Base-by-base conservation (phyloP, 2,888 invertebrate genomes). In the Eristalinus aeneus region DNA sequence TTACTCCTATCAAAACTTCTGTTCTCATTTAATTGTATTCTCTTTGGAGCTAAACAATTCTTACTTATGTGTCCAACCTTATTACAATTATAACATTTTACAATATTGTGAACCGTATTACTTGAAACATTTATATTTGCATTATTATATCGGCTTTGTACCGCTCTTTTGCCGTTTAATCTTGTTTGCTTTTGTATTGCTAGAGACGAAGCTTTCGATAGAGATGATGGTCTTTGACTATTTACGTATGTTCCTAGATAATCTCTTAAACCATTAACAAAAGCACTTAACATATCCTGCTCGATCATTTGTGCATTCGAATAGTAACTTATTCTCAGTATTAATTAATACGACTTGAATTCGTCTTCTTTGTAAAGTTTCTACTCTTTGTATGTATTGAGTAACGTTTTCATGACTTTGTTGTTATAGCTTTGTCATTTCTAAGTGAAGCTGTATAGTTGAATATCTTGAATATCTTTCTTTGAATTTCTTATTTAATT, bases 21-120 rank as follows among this genome's bases (percentile, higher is more conserved):
- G 16, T 32, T 58, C 32, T 31, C 60, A 60, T 67, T 53, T 34
- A 22, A 22, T 46, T 16, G 31, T 68, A 10, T 3, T 68, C 34
- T 56, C 22, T 56, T 54, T 11, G 56, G 65, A 64, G 23, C 34
- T 20, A 34, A 36, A 39, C 56, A 58, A 20, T 74, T 22, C n/a
- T 31, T 65, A 39, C 65, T 74, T 23, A 56, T 65, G 36, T 74
- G 65, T 39, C 65, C 39, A 36, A 65, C 10, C 39, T 69, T 63
- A 39, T 63, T 69, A 27, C 63, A 69, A 36, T 61, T 68, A 54
- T 22, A 69, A 36, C 68, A 75, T 60, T 76, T 76, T 16, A 76
- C 31, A 31, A 20, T 22, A 6, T 39, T 76, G 23, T 64, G 63
- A 27, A 73, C 64, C 36, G 64, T 10, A 34, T 63, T 69, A 20